phyloP scores from a whole-genome alignment of 2,888 invertebrate species.

The Colostygia pectinataria region DNA sequence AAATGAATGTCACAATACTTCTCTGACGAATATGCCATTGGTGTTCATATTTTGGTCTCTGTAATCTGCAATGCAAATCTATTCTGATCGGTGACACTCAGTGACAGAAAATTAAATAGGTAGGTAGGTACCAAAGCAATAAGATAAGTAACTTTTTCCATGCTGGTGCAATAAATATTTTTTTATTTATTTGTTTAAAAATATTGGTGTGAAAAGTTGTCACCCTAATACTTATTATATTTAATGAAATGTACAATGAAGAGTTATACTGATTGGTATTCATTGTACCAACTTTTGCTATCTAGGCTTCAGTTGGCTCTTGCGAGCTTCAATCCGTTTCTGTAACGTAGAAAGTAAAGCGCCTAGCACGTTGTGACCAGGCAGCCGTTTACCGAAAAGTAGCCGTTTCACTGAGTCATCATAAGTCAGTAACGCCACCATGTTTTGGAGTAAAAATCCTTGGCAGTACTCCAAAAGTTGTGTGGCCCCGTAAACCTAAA shows the following conservation, averaged over 20 bases:
- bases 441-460: slow-evolving; percentile 94
- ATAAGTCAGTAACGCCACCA: slow-evolving; percentile 96
- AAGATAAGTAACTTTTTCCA: too few species aligned
- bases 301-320: slow-evolving; percentile 69
- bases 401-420: slow-evolving; percentile 95
- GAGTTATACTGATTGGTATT: not conserved
- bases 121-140: too few species aligned
- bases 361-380: slow-evolving; percentile 94
- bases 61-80: too few species aligned
- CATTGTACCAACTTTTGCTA: slow-evolving; percentile 44
- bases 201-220: too few species aligned
- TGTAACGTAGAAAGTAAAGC: slow-evolving; percentile 91
- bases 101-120: too few species aligned
- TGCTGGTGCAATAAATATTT: too few species aligned
- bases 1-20: too few species aligned
- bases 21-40: too few species aligned
- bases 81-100: too few species aligned
- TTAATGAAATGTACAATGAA: slow-evolving; percentile 19
- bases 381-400: slow-evolving; percentile 93
- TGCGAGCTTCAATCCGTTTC: slow-evolving; percentile 89
- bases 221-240: too few species aligned
- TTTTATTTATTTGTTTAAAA: too few species aligned
- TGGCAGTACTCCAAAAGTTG: slow-evolving; percentile 95
- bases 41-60: too few species aligned
- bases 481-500: slow-evolving; percentile 92